Conservation (phyloP, 2,113 vertebrate genomes). For the Myrmophylax atrothorax region DNA sequence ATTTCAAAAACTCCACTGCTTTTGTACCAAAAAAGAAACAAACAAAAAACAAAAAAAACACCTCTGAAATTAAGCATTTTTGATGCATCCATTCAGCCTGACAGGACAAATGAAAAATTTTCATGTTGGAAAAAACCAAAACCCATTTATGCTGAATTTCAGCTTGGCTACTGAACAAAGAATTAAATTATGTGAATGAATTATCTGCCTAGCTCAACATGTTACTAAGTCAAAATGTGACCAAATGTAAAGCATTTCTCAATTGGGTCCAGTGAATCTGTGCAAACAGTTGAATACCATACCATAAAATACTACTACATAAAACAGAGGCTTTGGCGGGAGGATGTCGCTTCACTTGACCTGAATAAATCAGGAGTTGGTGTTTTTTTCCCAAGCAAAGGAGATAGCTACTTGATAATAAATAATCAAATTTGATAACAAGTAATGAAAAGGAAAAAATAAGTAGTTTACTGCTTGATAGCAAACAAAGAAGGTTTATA, state of each 20-base stretch:
- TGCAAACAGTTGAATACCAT: background rate
- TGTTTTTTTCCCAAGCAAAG: background rate
- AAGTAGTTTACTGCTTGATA: background rate
- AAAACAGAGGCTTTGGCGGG: background rate
- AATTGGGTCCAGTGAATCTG: rapidly evolving
- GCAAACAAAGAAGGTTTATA: background rate
- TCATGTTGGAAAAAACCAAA: background rate
- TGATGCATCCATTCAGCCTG: background rate
- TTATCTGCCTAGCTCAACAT: background rate
- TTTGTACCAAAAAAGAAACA: background rate
- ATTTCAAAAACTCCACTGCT: background rate
- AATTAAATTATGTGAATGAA: background rate
- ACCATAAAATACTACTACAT: background rate
- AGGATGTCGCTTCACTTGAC: background rate
- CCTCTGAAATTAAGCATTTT: background rate
- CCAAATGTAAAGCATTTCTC: background rate
- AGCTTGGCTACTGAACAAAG: background rate
- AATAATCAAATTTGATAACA: background rate
- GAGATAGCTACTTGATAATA: background rate
- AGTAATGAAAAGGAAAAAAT: background rate
- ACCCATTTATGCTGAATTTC: background rate
- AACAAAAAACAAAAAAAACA: background rate
- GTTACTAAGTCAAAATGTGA: background rate
- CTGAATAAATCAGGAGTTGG: background rate
- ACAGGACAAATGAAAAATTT: background rate